These are phyloP conservation scores for Drosophila dunni DNA, from an alignment of 1,140 invertebrate species.

Conservation along the genomic window DNA sequence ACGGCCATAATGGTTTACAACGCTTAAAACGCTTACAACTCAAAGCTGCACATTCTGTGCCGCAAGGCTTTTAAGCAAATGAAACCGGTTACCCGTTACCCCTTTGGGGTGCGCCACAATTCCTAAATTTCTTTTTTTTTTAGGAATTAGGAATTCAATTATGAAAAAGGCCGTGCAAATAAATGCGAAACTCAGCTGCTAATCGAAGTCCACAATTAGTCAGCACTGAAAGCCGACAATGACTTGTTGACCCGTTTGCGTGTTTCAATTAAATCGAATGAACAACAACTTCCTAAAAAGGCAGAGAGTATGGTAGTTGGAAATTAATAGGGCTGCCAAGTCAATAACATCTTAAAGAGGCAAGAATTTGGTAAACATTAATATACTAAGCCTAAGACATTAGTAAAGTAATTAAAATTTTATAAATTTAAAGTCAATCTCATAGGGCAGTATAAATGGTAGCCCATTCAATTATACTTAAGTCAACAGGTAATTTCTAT, in stretches of 20 bases:
- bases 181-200: constrained; percentile 36
- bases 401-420: too few relatives aligned
- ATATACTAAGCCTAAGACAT: too few relatives aligned
- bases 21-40: constrained; percentile 15
- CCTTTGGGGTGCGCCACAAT: constrained; percentile 33
- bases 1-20: constrained; percentile 26
- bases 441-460: too few relatives aligned
- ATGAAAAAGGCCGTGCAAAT: constrained; percentile 51
- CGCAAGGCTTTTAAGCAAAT: constrained; percentile 69
- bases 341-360: too few relatives aligned
- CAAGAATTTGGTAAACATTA: too few relatives aligned
- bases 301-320: background rate
- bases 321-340: too few relatives aligned
- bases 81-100: constrained; percentile 29
- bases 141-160: constrained; percentile 51
- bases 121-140: constrained; percentile 12
- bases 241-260: constrained; percentile 70
- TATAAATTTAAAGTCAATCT: too few relatives aligned
- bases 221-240: constrained; percentile 33
- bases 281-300: background rate
- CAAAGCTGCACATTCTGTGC: constrained; percentile 19
- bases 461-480: too few relatives aligned
- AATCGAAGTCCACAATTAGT: constrained; percentile 70
- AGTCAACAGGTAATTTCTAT: too few relatives aligned
- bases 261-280: constrained; percentile 49